A percentile compares a stretch with the other conserved stretches of the same genome.
Evolutionary conservation across 2,888 invertebrate genomes (phyloP).

Genomic region (Amphimallon solstitiale): DNA sequence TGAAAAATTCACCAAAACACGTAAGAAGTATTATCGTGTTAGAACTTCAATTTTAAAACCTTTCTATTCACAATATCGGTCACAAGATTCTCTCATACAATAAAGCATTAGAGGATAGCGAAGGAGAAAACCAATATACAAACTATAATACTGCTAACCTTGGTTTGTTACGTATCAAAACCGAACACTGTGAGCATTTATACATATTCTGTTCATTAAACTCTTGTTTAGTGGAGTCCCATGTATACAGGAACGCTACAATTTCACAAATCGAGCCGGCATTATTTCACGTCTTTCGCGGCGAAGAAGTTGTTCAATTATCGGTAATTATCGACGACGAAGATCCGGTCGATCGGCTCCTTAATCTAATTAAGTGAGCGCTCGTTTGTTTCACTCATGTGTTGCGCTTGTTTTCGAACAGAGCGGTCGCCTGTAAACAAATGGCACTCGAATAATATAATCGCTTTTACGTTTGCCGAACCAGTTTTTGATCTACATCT

Average conservation of each 20-base stretch:
- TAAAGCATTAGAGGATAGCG: too few relatives aligned
- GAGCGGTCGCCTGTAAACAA: slow-evolving; percentile 13
- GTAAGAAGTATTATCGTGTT: too few relatives aligned
- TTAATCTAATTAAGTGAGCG: slow-evolving; percentile 26
- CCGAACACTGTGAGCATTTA: too few relatives aligned
- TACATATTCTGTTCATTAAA: too few relatives aligned
- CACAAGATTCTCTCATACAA: too few relatives aligned
- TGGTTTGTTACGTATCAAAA: too few relatives aligned
- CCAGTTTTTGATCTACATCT: slow-evolving; percentile 17
- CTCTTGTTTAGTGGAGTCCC: too few relatives aligned
- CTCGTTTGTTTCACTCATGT: slow-evolving; percentile 19
- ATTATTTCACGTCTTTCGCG: slow-evolving; percentile 29
- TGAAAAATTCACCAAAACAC: too few relatives aligned
- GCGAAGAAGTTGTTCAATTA: slow-evolving; percentile 30
- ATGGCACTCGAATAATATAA: slow-evolving; percentile 16
- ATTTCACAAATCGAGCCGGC: slow-evolving; percentile 25
- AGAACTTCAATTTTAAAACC: too few relatives aligned
- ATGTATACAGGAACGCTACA: slow-evolving; percentile 13
- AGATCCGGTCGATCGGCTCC: slow-evolving; percentile 24
- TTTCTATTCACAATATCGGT: too few relatives aligned
- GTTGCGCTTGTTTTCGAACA: slow-evolving; percentile 12
- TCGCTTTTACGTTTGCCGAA: slow-evolving; percentile 5
- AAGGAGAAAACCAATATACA: too few relatives aligned
- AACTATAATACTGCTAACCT: too few relatives aligned
- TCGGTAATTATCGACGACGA: slow-evolving; percentile 20